phyloP scores from a whole-genome alignment of 2,113 vertebrate species.

The Serilophus lunatus region DNA sequence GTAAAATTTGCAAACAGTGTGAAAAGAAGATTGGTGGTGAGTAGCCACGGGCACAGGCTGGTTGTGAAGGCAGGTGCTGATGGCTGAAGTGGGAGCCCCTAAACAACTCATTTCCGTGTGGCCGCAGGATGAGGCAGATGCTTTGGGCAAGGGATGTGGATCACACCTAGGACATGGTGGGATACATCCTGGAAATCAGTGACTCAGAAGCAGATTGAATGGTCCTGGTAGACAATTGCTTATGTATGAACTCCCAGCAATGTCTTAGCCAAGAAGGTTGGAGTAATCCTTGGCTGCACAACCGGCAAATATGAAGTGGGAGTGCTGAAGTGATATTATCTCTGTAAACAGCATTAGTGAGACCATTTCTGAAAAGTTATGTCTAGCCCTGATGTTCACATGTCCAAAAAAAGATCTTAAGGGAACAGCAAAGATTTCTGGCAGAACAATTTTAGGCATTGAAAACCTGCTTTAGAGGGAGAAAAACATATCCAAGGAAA shows the following conservation, averaged over 20 bases:
- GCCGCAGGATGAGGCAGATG: neutral
- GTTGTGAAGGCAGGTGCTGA: neutral
- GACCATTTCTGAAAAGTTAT: conserved; percentile 34
- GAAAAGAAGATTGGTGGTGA: neutral
- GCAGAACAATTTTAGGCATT: neutral
- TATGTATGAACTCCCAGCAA: neutral
- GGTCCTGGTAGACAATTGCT: neutral
- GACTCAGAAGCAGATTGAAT: neutral
- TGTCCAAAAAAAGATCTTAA: conserved; percentile 2
- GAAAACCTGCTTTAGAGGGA: neutral
- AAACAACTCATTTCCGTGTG: neutral
- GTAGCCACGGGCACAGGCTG: neutral
- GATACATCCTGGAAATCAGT: neutral
- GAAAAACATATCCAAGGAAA: neutral
- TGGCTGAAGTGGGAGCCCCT: neutral
- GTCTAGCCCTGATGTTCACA: neutral
- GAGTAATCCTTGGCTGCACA: neutral
- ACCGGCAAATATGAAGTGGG: conserved; percentile 12
- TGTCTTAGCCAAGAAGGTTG: neutral
- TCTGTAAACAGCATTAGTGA: conserved; percentile 39
- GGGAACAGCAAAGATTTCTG: neutral
- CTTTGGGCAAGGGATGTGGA: neutral
- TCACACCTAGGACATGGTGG: neutral
- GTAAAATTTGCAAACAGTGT: neutral
- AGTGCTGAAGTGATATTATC: conserved; percentile 23